A percentile compares a stretch with the other conserved stretches of the same genome.
Conservation (phyloP, 2,888 invertebrate genomes). For the Gastracanthus pulcherrimus region DNA sequence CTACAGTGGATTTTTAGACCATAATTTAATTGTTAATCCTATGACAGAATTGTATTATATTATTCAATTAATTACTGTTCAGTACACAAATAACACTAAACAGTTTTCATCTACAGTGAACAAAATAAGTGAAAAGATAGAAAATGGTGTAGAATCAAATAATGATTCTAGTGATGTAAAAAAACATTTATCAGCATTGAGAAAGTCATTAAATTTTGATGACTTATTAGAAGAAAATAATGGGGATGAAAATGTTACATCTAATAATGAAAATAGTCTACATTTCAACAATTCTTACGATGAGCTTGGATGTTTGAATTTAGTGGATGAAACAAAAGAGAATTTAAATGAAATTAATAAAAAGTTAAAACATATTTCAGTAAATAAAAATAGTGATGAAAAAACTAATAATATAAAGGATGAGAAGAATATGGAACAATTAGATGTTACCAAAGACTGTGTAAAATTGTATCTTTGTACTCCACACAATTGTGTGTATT, state of each 20-base stretch:
- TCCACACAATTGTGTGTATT: conserved; percentile 86
- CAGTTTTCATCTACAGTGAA: neutral
- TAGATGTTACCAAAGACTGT: conserved; percentile 9
- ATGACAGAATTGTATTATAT: conserved; percentile 85
- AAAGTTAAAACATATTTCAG: conserved; percentile 16
- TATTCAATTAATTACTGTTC: conserved; percentile 82
- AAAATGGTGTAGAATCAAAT: neutral
- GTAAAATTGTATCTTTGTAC: conserved; percentile 60
- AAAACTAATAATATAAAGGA: neutral
- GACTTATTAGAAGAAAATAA: neutral
- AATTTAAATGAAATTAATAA: conserved; percentile 30
- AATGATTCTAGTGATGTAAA: neutral
- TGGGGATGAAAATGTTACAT: neutral
- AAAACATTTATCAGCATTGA: conserved; percentile 29
- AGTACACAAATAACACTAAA: conserved; percentile 65
- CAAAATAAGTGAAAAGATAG: neutral
- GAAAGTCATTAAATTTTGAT: conserved; percentile 51
- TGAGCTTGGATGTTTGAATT: conserved; percentile 24
- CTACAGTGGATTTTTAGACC: conserved; percentile 81
- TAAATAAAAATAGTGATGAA: conserved; percentile 21
- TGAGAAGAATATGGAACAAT: conserved; percentile 15
- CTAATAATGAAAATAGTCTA: conserved; percentile 11
- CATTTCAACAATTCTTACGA: neutral
- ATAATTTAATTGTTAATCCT: conserved; percentile 82
- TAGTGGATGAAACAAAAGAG: conserved; percentile 18